A percentile compares a stretch with the other conserved stretches of the same genome.
Evolutionary conservation across 2,113 vertebrate genomes (phyloP).

Genomic region (Notarius quadriscutis): DNA sequence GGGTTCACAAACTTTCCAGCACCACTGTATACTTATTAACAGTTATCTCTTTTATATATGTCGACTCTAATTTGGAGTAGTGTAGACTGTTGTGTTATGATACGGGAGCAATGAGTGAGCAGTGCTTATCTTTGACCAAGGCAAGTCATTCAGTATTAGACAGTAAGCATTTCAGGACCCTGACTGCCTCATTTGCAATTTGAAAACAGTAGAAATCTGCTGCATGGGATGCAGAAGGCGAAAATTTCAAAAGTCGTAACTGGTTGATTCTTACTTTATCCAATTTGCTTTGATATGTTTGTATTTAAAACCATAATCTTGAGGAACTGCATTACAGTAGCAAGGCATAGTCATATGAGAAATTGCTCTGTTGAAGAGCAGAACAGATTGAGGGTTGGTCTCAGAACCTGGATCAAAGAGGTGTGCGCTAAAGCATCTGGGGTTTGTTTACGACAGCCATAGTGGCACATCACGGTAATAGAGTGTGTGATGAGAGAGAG

Average conservation of each 20-base stretch:
- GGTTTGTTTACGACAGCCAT: conserved; percentile 74
- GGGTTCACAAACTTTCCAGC: too few relatives aligned
- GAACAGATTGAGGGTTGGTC: conserved; percentile 45
- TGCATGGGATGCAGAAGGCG: neutral
- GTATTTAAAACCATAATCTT: neutral
- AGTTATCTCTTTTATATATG: neutral
- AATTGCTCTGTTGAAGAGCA: conserved; percentile 12
- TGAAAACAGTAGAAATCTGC: too few relatives aligned
- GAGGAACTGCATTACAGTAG: conserved; percentile 1
- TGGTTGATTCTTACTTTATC: neutral
- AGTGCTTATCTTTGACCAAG: conserved; percentile 3
- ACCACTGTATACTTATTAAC: neutral
- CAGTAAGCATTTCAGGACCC: neutral
- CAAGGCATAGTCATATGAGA: conserved; percentile 15
- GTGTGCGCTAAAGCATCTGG: conserved; percentile 70
- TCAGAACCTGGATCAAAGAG: conserved; percentile 51
- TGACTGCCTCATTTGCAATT: neutral
- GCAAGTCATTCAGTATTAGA: conserved; percentile 15
- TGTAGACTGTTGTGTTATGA: neutral
- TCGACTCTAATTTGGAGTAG: neutral
- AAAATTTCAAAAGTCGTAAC: neutral
- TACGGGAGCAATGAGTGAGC: neutral
- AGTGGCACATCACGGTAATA: conserved; percentile 77
- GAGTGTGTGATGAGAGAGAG: conserved; percentile 72
- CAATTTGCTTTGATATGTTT: conserved; percentile 1